Conservation (phyloP, 2,888 invertebrate genomes). For the Schizaphis graminum region DNA sequence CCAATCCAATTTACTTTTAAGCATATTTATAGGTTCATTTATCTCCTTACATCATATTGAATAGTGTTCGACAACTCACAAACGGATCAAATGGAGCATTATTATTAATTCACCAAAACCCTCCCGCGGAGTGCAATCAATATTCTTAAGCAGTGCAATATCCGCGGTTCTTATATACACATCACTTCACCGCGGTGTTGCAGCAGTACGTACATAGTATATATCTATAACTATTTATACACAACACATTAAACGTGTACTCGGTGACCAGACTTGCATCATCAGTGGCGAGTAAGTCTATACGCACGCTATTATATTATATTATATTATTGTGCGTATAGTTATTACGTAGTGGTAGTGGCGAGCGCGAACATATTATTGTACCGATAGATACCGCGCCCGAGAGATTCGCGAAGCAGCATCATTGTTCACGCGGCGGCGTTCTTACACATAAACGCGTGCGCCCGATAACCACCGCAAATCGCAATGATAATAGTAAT, state of each 20-base stretch:
- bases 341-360: background rate
- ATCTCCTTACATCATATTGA: background rate
- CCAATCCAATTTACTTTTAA: no score
- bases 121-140: background rate
- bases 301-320: background rate
- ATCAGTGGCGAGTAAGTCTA: background rate
- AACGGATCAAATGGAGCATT: no score
- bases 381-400: conserved; percentile 1
- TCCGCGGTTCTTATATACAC: background rate
- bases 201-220: background rate
- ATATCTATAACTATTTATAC: no score
- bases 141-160: background rate
- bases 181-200: background rate
- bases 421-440: conserved; percentile 32
- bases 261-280: background rate
- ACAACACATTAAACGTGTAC: background rate
- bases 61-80: background rate
- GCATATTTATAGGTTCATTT: no score
- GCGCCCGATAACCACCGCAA: background rate
- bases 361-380: conserved; percentile 3
- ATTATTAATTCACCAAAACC: background rate
- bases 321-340: background rate
- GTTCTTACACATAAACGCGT: background rate
- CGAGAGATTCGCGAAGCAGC: background rate
- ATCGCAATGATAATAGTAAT: background rate